These are phyloP conservation scores for Dasyprocta punctata DNA, from an alignment of 2,113 vertebrate genomes.

Conservation along the genomic window DNA sequence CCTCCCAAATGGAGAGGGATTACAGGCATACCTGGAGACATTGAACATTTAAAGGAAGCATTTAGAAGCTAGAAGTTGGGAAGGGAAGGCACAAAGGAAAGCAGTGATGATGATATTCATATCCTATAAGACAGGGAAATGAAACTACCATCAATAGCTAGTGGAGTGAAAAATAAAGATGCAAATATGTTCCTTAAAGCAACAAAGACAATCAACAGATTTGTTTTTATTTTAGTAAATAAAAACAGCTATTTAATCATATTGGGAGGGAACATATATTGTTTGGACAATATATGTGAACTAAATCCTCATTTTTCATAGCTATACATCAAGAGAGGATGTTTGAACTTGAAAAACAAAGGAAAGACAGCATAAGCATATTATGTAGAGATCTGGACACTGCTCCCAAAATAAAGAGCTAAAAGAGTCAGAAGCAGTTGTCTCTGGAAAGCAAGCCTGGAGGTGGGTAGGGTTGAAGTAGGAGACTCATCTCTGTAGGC, in stretches of 20 bases:
- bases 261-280: not conserved
- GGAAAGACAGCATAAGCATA: not conserved
- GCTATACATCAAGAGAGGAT: not conserved
- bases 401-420: not conserved
- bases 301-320: not conserved
- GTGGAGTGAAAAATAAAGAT: not conserved
- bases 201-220: not conserved
- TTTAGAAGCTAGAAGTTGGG: not conserved
- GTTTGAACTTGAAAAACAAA: not conserved
- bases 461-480: not conserved
- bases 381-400: constrained; percentile 5
- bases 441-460: not conserved
- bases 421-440: not conserved
- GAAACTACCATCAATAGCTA: not conserved
- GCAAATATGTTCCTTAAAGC: not conserved
- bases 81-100: not conserved
- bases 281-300: not conserved
- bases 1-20: not conserved
- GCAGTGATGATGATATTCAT: too few species aligned
- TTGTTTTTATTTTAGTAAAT: constrained; percentile 48
- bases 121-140: not conserved
- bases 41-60: not conserved
- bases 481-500: not conserved
- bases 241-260: not conserved
- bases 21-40: not conserved